Evolutionary conservation across 2,113 vertebrate genomes (phyloP), one percentile per base, ranked within the genome.

Genomic region (Leucoraja erinaceus): DNA sequence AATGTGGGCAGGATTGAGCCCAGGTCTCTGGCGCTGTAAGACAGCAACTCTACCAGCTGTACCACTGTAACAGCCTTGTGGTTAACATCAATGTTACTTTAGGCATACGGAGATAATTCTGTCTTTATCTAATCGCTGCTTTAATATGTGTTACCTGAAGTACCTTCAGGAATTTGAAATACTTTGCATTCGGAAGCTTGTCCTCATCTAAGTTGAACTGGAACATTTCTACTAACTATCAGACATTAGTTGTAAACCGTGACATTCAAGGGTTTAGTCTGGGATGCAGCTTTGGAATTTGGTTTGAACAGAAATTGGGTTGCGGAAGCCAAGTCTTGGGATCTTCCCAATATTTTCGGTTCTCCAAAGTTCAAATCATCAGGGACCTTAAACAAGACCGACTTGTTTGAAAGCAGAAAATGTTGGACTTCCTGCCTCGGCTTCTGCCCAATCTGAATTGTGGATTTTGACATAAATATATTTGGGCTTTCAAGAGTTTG

Each of bases 331-430:
- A 77, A n/a, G 59, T 63, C 61, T 31, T 88, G 59, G 59, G 59
- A 63, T 56, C n/a, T 63, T 88, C 28, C 59, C 59, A 66, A 16
- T 8, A 88, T n/a, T 5, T 31, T 18, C 31, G 28, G 59, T 88
- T 31, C n/a, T 63, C n/a, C 83, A 88, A 88, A 63, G 28, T 88
- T 88, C 83, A 88, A 61, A 31, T 31, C 59, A 18, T 88, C 83
- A 88, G 56, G 16, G 7, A 63, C 28, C 11, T 14, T 59, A 28
- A 86, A n/a, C 83, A 88, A 88, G 18, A 31, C 63, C 1, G 31
- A 12, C 59, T 88, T 16, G 31, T 31, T 66, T 63, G 59, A 86
- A 66, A 14, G 5, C 59, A 66, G 70, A 61, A 31, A 66, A 18
- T 63, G 31, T 88, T 31, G 12, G 11, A 18, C 38, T 28, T 11